Percentiles rank a stretch among this genome's conserved stretches.
phyloP scores from a whole-genome alignment of 1,140 invertebrate species.

The Drosophila lacteicornis region DNA sequence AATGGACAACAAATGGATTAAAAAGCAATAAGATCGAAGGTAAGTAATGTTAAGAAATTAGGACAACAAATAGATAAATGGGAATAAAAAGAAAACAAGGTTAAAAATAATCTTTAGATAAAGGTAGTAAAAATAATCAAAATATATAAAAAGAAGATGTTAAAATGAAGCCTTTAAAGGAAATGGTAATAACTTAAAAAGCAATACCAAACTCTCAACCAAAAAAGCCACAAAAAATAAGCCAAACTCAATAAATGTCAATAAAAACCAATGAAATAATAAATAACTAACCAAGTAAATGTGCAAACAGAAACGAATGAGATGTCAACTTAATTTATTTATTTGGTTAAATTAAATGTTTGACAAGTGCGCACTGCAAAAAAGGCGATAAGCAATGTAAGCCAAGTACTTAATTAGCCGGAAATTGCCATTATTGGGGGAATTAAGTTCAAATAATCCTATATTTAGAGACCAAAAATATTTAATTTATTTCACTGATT shows the following conservation, averaged over 20 bases:
- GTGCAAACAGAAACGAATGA: neutral
- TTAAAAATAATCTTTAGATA: too few species aligned
- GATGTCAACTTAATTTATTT: slow-evolving; percentile 12
- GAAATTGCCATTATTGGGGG: slow-evolving; percentile 32
- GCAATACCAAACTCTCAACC: neutral
- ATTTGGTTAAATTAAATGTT: slow-evolving; percentile 18
- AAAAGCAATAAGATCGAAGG: neutral
- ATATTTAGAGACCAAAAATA: slow-evolving; percentile 1
- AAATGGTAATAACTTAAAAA: neutral
- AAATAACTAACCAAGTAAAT: neutral
- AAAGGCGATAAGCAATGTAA: slow-evolving; percentile 1
- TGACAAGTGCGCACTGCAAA: neutral
- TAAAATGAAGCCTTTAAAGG: neutral
- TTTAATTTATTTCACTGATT: slow-evolving; percentile 6
- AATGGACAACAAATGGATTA: neutral
- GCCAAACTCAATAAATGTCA: neutral
- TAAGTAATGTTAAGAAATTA: neutral
- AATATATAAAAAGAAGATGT: neutral
- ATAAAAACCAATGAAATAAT: neutral
- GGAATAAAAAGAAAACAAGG: neutral
- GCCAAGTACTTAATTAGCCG: slow-evolving; percentile 23
- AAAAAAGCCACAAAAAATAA: neutral
- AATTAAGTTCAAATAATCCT: neutral
- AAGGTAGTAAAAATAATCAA: too few species aligned
- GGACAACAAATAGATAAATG: too few species aligned